A percentile compares a stretch with the other conserved stretches of the same genome.
Evolutionary conservation across 2,888 invertebrate genomes (phyloP).

Genomic region (Chesias legatella): DNA sequence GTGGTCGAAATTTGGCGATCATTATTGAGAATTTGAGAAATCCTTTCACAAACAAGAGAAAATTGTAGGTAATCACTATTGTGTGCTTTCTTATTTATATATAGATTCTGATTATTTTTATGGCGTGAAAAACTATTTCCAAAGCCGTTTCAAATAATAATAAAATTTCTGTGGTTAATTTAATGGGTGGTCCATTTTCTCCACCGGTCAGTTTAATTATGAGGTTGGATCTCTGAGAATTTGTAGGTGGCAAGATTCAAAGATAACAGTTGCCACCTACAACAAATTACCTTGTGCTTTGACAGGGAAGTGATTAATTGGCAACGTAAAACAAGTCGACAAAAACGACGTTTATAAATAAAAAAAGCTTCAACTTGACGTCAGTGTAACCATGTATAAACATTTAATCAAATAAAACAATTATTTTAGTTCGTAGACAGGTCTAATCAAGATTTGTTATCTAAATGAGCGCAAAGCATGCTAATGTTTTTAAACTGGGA

Average conservation of each 20-base stretch:
- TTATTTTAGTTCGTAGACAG: no score
- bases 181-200: conserved; percentile 38
- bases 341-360: background rate
- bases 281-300: conserved; percentile 48
- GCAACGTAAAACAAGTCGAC: conserved; percentile 6
- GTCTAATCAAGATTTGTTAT: background rate
- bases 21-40: no score
- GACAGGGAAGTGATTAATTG: conserved; percentile 59
- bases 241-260: conserved; percentile 46
- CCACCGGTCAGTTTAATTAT: conserved; percentile 25
- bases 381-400: background rate
- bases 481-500: no score
- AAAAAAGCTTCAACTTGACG: background rate
- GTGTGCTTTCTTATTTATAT: no score
- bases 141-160: background rate
- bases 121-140: no score
- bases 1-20: no score
- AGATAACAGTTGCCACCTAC: conserved; percentile 48
- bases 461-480: background rate
- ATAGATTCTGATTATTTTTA: no score
- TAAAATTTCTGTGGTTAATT: conserved; percentile 1
- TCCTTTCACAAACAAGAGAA: no score
- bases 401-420: no score
- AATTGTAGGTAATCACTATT: no score
- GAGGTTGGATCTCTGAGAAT: conserved; percentile 24